These are phyloP conservation scores for Chrysolophus pictus DNA, from an alignment of 2,797 vertebrate species.

Conservation along the genomic window DNA sequence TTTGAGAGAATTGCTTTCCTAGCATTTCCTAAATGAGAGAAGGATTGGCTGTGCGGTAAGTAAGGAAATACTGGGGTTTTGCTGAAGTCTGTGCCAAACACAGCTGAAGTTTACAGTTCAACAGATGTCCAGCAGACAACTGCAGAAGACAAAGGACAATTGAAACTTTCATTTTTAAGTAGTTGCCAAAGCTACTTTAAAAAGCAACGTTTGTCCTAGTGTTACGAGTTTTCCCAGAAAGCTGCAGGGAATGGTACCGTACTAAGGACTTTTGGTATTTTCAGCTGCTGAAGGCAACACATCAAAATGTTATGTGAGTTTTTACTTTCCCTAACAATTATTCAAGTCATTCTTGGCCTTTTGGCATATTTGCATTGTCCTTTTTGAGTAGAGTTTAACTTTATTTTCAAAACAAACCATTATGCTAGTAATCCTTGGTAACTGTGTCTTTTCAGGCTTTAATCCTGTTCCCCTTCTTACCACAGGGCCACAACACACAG, in stretches of 20 bases:
- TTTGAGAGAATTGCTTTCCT: neutral
- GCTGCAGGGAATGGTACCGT: neutral
- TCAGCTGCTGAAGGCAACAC: neutral
- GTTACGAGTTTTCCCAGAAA: neutral
- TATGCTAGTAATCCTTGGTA: neutral
- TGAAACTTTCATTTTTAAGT: neutral
- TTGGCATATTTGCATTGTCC: neutral
- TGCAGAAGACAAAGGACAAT: conserved; percentile 24
- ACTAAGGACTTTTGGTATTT: neutral
- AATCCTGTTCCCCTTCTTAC: conserved; percentile 35
- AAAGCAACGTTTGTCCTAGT: neutral
- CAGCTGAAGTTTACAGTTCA: conserved; percentile 7
- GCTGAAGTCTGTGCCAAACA: neutral
- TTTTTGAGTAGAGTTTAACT: neutral
- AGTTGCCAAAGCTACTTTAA: neutral
- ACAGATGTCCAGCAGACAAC: neutral
- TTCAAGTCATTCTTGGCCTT: neutral
- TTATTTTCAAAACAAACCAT: neutral
- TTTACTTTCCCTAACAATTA: neutral
- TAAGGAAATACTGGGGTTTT: neutral
- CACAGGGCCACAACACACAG: conserved; percentile 95
- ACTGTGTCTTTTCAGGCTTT: neutral
- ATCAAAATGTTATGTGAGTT: neutral
- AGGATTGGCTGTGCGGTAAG: neutral
- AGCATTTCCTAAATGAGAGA: neutral